Evolutionary conservation across 1,140 invertebrate genomes (phyloP).

Genomic region (Cotesia vestalis): DNA sequence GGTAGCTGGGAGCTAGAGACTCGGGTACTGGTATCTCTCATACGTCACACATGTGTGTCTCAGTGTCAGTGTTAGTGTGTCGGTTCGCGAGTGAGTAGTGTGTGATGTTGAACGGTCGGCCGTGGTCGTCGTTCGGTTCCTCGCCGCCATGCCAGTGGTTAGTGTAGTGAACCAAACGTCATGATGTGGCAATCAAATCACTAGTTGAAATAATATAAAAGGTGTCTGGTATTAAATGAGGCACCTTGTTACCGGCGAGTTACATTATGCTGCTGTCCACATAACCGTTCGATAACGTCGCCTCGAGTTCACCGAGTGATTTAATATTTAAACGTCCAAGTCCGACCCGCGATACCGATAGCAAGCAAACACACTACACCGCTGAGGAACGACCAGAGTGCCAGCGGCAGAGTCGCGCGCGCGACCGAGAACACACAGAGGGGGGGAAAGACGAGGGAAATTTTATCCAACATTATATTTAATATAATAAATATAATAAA

Average conservation of each 20-base stretch:
- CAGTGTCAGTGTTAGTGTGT: slow-evolving; percentile 16
- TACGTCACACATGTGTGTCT: no score
- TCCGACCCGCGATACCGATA: slow-evolving; percentile 1
- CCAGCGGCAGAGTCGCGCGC: slow-evolving; percentile 19
- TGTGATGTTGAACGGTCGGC: slow-evolving; percentile 49
- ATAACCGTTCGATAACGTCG: slow-evolving; percentile 57
- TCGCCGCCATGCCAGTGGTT: slow-evolving; percentile 68
- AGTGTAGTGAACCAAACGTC: slow-evolving; percentile 64
- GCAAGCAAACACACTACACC: not conserved
- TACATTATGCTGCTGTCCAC: slow-evolving; percentile 54
- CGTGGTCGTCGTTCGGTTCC: slow-evolving; percentile 46
- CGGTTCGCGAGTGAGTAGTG: slow-evolving; percentile 42
- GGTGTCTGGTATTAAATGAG: slow-evolving; percentile 38
- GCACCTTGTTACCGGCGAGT: slow-evolving; percentile 55
- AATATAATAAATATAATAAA: no score
- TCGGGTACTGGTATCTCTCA: no score
- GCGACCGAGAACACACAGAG: slow-evolving; percentile 12
- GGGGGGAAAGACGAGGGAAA: not conserved
- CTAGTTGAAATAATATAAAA: slow-evolving; percentile 46
- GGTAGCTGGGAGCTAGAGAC: no score
- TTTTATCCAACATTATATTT: not conserved
- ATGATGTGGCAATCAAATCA: slow-evolving; percentile 67
- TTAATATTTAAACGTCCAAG: slow-evolving; percentile 49
- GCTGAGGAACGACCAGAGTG: not conserved
- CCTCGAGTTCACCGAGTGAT: slow-evolving; percentile 44